Evolutionary conservation across 2,113 vertebrate species (phyloP).

Genomic region (Onychorhynchus coronatus): DNA sequence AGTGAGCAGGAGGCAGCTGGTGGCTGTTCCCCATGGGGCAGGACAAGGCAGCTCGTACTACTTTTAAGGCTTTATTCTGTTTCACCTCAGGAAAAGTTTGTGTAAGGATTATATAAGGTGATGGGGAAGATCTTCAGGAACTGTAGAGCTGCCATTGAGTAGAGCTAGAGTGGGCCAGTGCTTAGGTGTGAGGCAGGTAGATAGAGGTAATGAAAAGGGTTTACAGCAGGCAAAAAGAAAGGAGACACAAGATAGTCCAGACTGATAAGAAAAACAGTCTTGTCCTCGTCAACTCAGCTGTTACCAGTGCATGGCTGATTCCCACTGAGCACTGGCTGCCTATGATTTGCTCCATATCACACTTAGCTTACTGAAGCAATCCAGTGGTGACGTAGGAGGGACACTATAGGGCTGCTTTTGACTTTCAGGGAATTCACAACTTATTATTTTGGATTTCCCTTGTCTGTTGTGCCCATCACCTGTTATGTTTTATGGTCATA

Average conservation of each 20-base stretch:
- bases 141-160: background rate
- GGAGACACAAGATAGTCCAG: background rate
- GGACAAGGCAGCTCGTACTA: background rate
- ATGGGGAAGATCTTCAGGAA: background rate
- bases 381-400: background rate
- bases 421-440: background rate
- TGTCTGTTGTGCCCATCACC: background rate
- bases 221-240: background rate
- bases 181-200: background rate
- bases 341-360: fast-evolving
- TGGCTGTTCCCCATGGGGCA: background rate
- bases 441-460: background rate
- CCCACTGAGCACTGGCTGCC: background rate
- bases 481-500: background rate
- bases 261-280: background rate
- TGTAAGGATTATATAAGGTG: background rate
- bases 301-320: background rate
- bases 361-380: background rate
- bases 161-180: background rate
- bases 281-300: background rate
- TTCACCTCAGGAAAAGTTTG: background rate
- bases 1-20: background rate
- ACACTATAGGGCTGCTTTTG: fast-evolving
- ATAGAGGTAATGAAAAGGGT: background rate
- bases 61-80: background rate